A percentile compares a stretch with the other conserved stretches of the same genome.
phyloP scores from a whole-genome alignment of 2,888 invertebrate genomes.

The Carabus problematicus region DNA sequence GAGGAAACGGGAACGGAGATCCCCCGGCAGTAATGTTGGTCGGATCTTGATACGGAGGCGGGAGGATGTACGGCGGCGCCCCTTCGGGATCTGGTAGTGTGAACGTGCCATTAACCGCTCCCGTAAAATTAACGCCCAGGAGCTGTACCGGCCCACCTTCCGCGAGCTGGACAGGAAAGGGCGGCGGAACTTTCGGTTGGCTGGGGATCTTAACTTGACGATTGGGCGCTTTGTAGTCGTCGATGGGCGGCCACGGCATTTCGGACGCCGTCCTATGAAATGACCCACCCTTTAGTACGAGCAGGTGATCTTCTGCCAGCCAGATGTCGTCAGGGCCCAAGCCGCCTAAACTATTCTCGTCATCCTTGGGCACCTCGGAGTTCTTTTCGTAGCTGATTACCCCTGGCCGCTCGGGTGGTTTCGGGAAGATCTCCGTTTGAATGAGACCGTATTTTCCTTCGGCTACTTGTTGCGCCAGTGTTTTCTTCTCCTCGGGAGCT shows the following conservation, averaged over 20 bases:
- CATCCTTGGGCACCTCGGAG: slow-evolving; percentile 82
- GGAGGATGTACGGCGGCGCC: slow-evolving; percentile 60
- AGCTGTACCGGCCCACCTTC: slow-evolving; percentile 87
- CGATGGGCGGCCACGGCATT: slow-evolving; percentile 79
- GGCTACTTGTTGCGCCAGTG: slow-evolving; percentile 86
- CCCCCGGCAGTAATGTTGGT: slow-evolving; percentile 72
- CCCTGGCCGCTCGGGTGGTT: slow-evolving; percentile 74
- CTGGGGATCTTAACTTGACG: slow-evolving; percentile 85
- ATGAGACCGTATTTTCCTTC: slow-evolving; percentile 91
- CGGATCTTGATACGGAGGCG: slow-evolving; percentile 67
- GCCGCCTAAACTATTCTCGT: slow-evolving; percentile 80
- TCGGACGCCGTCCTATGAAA: slow-evolving; percentile 63
- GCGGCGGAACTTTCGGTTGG: slow-evolving; percentile 86
- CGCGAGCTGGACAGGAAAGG: slow-evolving; percentile 89
- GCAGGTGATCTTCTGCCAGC: slow-evolving; percentile 86
- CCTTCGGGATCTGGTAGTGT: slow-evolving; percentile 58
- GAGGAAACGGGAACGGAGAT: slow-evolving; percentile 69
- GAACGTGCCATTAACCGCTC: slow-evolving; percentile 74
- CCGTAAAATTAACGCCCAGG: slow-evolving; percentile 80
- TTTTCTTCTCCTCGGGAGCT: slow-evolving; percentile 76
- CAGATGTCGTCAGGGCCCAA: slow-evolving; percentile 86
- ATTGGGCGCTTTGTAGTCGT: slow-evolving; percentile 81
- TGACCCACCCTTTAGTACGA: slow-evolving; percentile 82
- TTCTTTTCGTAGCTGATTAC: slow-evolving; percentile 83
- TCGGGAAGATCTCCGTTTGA: slow-evolving; percentile 79